Percentiles rank a stretch among this genome's conserved stretches.
These are phyloP conservation scores for Iguana delicatissima DNA, from an alignment of 2,797 vertebrate genomes.

Conservation along the genomic window DNA sequence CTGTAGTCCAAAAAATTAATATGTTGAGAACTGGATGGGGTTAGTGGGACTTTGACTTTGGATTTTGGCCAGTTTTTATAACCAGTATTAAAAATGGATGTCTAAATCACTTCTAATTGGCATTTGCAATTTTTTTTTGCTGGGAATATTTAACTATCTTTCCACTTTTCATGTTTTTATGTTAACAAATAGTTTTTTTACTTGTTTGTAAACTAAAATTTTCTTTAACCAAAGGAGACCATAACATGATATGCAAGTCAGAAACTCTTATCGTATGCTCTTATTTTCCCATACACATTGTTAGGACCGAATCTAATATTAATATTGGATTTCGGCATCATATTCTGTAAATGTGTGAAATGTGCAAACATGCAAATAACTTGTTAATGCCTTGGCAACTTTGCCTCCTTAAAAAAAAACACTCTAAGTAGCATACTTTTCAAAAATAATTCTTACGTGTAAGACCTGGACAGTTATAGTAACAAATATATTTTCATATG, in stretches of 20 bases:
- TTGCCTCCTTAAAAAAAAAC: background rate
- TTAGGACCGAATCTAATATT: background rate
- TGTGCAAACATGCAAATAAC: background rate
- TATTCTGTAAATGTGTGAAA: background rate
- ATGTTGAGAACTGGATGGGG: background rate
- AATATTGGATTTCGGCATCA: background rate
- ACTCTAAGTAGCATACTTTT: no score
- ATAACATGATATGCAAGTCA: background rate
- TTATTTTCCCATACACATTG: slow-evolving; percentile 12
- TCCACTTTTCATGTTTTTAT: background rate
- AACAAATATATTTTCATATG: background rate
- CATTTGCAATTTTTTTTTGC: no score
- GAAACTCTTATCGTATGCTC: background rate
- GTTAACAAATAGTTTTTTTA: background rate
- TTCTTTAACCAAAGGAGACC: background rate
- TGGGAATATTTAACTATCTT: background rate
- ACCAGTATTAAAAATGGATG: background rate
- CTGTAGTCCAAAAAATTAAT: no score
- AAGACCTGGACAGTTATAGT: background rate
- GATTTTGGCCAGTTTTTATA: background rate
- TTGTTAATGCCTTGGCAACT: background rate
- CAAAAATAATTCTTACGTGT: background rate
- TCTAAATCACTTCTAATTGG: background rate
- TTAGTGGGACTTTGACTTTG: background rate
- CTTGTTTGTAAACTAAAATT: background rate